Evolutionary conservation across 1,140 invertebrate genomes (phyloP), one percentile per base, ranked within the genome.

Genomic region (Cydia pomonella): DNA sequence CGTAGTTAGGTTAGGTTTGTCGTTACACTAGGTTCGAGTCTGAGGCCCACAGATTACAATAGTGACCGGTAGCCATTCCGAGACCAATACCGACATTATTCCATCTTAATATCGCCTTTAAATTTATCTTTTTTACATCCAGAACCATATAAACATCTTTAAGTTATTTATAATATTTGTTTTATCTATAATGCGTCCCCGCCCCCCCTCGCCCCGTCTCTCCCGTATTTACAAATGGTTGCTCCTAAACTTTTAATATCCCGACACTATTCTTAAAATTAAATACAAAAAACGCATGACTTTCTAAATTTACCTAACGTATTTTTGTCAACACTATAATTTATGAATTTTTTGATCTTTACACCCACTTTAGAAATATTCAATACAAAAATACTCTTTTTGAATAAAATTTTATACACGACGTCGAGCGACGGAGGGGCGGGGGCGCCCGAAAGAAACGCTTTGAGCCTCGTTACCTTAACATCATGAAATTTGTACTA

Each of bases 361-460:
- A 93, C 92, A 93, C 92, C 92, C 90, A 93, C 88, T 93, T 93
- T 93, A 93, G 93, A 93, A 93, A 93, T 93, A 93, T 93, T 90
- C 92, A 91, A 93, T 93, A 93, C 91, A 93, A 93, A 93, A 93
- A 93, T 93, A 93, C 92, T 93, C 92, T 93, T 93, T 87, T 93
- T 93, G 91, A 92, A 92, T 93, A 93, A 92, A 91, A 92, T 93
- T 93, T 93, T 93, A 89, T 93, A 93, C 91, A 93, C 90, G 89
- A 92, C 83, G 81, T 78, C 78, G 82, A 85, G 82, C 82, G 81
- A 74, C 73, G 29, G 77, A 77, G 84, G 83, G 81, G 84, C 75
- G 85, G 73, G 82, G 81, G 38, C 83, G 85, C 84, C 78, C 81
- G 75, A 92, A 92, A 92, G 88, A 91, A 92, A 92, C 90, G 91